A percentile compares a stretch with the other conserved stretches of the same genome.
Evolutionary conservation across 2,113 vertebrate genomes (phyloP).

Genomic region (Saguinus imperator): DNA sequence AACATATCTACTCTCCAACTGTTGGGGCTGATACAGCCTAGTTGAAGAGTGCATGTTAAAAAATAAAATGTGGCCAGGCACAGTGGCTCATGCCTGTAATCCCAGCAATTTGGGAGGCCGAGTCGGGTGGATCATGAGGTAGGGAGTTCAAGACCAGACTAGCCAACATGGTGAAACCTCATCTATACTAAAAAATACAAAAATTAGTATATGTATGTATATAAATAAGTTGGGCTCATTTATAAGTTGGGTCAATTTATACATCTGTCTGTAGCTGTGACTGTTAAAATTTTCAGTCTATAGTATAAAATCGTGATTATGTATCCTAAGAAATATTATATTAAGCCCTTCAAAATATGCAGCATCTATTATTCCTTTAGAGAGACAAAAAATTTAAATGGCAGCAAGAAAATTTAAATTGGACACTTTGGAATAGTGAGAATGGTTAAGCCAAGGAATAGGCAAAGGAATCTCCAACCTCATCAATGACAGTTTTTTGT

Average conservation of each 20-base stretch:
- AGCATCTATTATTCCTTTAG: slow-evolving; percentile 47
- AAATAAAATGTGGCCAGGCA: background rate
- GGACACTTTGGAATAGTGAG: background rate
- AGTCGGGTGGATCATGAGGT: too few species aligned
- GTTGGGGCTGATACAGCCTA: background rate
- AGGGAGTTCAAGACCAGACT: too few species aligned
- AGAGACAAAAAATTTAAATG: slow-evolving; percentile 48
- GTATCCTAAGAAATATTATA: slow-evolving; percentile 47
- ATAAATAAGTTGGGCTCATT: background rate
- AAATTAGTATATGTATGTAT: too few species aligned
- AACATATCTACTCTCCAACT: background rate
- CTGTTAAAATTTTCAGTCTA: slow-evolving; percentile 41
- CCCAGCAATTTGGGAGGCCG: too few species aligned
- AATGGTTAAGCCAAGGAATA: background rate
- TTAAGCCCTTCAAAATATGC: slow-evolving; percentile 48
- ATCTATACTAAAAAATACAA: too few species aligned
- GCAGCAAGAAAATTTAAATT: slow-evolving; percentile 46
- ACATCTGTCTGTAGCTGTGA: slow-evolving; percentile 14
- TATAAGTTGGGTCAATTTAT: slow-evolving; percentile 3
- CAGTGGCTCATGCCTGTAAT: too few species aligned
- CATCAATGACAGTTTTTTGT: background rate
- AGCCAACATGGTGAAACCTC: too few species aligned
- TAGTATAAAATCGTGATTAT: slow-evolving; percentile 26
- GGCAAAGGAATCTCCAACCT: background rate
- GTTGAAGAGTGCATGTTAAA: background rate